Conservation (phyloP, 2,888 invertebrate genomes). For the Catocala nupta region DNA sequence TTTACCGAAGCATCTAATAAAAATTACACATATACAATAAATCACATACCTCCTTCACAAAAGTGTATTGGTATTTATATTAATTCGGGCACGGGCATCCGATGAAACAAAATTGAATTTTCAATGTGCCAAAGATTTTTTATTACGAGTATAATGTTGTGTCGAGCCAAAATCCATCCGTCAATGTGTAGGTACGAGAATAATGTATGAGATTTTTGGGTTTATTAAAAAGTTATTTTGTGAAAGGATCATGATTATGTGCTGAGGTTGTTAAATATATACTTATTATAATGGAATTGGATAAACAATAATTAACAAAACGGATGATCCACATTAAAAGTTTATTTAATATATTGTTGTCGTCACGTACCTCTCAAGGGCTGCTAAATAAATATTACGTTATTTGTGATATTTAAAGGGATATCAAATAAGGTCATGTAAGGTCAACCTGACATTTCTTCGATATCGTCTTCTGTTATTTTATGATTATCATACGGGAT, state of each 20-base stretch:
- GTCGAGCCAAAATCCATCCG: constrained; percentile 14
- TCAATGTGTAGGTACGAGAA: constrained; percentile 13
- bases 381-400: too few species aligned
- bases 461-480: too few species aligned
- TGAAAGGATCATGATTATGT: constrained; percentile 1
- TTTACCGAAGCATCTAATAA: constrained; percentile 10
- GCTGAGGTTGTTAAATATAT: constrained; percentile 3
- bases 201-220: constrained; percentile 5
- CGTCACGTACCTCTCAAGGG: too few species aligned
- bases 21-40: constrained; percentile 18
- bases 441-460: too few species aligned
- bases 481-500: too few species aligned
- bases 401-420: too few species aligned
- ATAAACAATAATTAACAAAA: background rate
- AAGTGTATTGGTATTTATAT: constrained; percentile 25
- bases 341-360: too few species aligned
- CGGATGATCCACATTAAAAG: too few species aligned
- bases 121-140: constrained; percentile 7
- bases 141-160: constrained; percentile 6
- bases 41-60: constrained; percentile 12
- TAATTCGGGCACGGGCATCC: constrained; percentile 11
- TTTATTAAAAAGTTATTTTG: constrained; percentile 12
- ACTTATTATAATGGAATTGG: background rate
- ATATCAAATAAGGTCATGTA: too few species aligned
- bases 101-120: constrained; percentile 19